Evolutionary conservation across 1,140 invertebrate species (phyloP).

Genomic region (Anagrus nilaparvatae): DNA sequence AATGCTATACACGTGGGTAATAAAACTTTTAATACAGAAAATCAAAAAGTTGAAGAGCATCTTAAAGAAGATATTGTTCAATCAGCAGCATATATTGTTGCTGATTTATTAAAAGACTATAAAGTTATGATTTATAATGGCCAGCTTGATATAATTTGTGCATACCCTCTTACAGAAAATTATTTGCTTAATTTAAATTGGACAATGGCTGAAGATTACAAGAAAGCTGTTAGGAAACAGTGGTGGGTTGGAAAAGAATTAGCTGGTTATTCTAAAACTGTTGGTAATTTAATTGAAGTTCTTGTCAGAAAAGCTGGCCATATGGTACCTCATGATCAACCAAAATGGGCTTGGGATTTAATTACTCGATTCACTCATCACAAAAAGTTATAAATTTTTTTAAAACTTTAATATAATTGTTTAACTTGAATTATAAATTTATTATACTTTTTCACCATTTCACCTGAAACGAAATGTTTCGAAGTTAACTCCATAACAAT

Average conservation of each 20-base stretch:
- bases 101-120: constrained; percentile 56
- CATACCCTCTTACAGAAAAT: constrained; percentile 65
- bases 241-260: constrained; percentile 61
- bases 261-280: constrained; percentile 67
- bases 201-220: constrained; percentile 52
- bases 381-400: constrained; percentile 40
- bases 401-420: neutral
- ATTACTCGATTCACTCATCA: constrained; percentile 65
- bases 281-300: constrained; percentile 67
- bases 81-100: constrained; percentile 65
- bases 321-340: constrained; percentile 74
- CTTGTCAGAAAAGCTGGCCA: constrained; percentile 73
- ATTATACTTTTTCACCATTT: no score
- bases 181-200: constrained; percentile 62
- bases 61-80: constrained; percentile 74
- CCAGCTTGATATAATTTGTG: constrained; percentile 76
- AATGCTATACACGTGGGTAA: constrained; percentile 76
- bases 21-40: constrained; percentile 51
- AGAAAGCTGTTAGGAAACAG: constrained; percentile 49
- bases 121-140: constrained; percentile 70
- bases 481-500: no score
- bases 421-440: no score
- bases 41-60: constrained; percentile 51
- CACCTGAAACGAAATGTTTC: no score
- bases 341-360: constrained; percentile 64